A percentile compares a stretch with the other conserved stretches of the same genome.
Evolutionary conservation across 2,797 vertebrate species (phyloP).

Genomic region (Bradypodion ventrale): DNA sequence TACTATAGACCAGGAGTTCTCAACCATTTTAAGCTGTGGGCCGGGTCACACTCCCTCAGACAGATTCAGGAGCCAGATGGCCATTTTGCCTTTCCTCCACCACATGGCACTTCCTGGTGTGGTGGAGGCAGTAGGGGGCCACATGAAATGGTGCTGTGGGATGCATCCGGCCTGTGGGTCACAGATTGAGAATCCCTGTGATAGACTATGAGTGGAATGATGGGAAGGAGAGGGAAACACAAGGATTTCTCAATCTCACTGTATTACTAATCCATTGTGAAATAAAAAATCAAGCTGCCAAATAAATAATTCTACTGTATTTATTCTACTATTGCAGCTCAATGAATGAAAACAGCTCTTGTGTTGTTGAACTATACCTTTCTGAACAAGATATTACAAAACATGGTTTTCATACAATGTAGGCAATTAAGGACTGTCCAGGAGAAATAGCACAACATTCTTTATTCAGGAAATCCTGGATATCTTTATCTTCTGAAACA

Average conservation of each 20-base stretch:
- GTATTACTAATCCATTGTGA: not conserved
- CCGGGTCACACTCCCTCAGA: too few relatives aligned
- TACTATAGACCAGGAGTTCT: too few relatives aligned
- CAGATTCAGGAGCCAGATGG: not conserved
- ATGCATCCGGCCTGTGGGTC: too few relatives aligned
- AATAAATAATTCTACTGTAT: not conserved
- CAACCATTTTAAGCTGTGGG: too few relatives aligned
- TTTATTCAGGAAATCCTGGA: constrained; percentile 17
- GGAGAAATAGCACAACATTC: not conserved
- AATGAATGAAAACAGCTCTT: constrained; percentile 12
- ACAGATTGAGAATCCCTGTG: too few relatives aligned
- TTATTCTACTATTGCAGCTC: not conserved
- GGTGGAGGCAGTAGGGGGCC: too few relatives aligned
- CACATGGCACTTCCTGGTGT: too few relatives aligned
- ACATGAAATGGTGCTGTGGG: too few relatives aligned
- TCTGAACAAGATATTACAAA: constrained; percentile 22
- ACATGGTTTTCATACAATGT: not conserved
- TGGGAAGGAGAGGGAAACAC: not conserved
- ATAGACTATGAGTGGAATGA: not conserved
- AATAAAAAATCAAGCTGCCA: constrained; percentile 27
- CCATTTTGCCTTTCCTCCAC: too few relatives aligned
- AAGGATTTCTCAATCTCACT: too few relatives aligned
- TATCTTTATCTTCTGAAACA: constrained; percentile 8
- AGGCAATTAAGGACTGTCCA: constrained; percentile 21
- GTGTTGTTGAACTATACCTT: constrained; percentile 4